Conservation (phyloP, 2,888 invertebrate genomes). For the Drosophila mettleri region DNA sequence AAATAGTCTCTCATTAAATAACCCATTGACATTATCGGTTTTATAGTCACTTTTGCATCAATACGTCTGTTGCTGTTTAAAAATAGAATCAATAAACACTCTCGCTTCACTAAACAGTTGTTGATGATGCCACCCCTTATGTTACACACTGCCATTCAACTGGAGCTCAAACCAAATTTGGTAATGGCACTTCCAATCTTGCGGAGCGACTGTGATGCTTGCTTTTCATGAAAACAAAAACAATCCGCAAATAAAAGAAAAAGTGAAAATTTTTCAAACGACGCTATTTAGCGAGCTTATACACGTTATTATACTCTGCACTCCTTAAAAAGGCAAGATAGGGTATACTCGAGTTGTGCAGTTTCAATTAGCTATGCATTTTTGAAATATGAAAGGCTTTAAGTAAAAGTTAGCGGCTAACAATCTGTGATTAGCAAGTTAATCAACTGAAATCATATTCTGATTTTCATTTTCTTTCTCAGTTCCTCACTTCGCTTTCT, state of each 20-base stretch:
- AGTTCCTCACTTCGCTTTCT: conserved; percentile 1
- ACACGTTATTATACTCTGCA: conserved; percentile 25
- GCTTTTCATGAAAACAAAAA: conserved; percentile 55
- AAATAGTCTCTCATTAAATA: background rate
- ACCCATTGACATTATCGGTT: background rate
- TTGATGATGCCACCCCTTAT: conserved; percentile 21
- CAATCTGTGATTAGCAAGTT: background rate
- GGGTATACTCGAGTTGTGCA: background rate
- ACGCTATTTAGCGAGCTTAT: conserved; percentile 41
- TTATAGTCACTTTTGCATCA: background rate
- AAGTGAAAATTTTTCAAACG: conserved; percentile 69
- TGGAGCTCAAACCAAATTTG: conserved; percentile 62
- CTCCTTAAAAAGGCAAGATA: background rate
- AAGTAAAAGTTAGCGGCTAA: background rate
- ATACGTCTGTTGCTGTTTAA: background rate
- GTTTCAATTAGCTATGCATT: background rate
- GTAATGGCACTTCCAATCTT: conserved; percentile 47
- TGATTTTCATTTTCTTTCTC: conserved; percentile 5
- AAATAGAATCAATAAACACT: conserved; percentile 11
- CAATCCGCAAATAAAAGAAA: conserved; percentile 66
- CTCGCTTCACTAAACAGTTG: background rate
- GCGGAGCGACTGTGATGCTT: conserved; percentile 47
- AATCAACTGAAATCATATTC: conserved; percentile 1
- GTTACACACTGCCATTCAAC: conserved; percentile 49
- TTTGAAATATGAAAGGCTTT: background rate